Base-by-base conservation (phyloP, 1,140 invertebrate genomes). In the Procambarus clarkii region DNA sequence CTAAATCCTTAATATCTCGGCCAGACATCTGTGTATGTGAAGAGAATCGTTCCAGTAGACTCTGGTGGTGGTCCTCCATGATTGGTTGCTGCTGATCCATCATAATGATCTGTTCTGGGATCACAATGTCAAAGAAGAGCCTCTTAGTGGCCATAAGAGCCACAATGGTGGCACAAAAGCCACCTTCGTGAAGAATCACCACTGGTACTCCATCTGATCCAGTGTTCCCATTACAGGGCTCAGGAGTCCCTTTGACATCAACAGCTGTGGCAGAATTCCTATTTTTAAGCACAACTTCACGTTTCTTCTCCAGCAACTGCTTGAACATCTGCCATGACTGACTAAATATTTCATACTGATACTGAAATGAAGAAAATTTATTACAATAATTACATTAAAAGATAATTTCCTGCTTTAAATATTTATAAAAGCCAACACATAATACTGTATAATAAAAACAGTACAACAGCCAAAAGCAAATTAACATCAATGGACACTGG, bases 51-150 rank as follows among this genome's bases (percentile, higher is more conserved):
- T 88, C 83, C 54, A 87, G 89, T 92, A 95, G 95, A 93, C 95
- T 94, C 71, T 94, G 92, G 93, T 95, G 95, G 91, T 94, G 94
- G 83, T 95, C 95, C 91, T 96, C 95, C 79, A 95, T 95, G 58
- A 95, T 95, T 18, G 94, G 93, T 3, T 96, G 93, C 48, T 94
- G 94, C 0, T 95, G 95, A 94, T 96, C 96, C 50, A 96, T 93
- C 83, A 96, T 95, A 54, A 96, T 95, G 13, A 96, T 94, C 81
- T 96, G 95, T 45, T 96, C 95, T 0, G 96, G 96, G 85, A 96
- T 95, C 71, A 95, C 94, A 54, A 96, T 94, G 83, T 95, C 93
- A 80, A 96, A 95, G 50, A 94, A 94, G 0, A 96, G 86, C 60
- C 91, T 74, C 3, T 93, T 91, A 13, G 80, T 88, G 60, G 92